Base-by-base conservation (phyloP, 2,113 vertebrate genomes). In the Pseudopipra pipra region DNA sequence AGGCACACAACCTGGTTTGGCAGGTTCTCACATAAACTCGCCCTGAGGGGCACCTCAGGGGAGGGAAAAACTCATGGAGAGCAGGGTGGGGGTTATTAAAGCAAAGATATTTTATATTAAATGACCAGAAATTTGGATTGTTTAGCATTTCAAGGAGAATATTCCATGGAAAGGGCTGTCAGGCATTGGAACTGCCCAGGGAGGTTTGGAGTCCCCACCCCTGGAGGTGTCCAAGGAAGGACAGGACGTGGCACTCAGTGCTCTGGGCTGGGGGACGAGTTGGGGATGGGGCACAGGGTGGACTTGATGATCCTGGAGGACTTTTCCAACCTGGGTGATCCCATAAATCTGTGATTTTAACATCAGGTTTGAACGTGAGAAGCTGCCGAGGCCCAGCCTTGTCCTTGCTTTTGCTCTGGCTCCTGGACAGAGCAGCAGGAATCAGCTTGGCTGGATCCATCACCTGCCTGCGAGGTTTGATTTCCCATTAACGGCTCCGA, bases 71-170 rank as follows among this genome's bases (percentile, higher is more conserved):
- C 4, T n/a, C 46, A 8, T 9, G 23, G 13, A 80, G n/a, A 20
- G 9, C 56, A 30, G 49, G 1, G 0, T 4, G 5, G 59, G 35
- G 52, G 15, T 85, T 46, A 35, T 19, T 35, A 28, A 83, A 90
- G 33, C 56, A 14, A 52, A 46, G 33, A 8, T 0, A 0, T 43
- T 65, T 46, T n/a, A 3, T 31, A 12, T 44, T 51, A 66, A 37
- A 28, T 0, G 0, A 12, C 4, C n/a, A 41, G 46, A 39, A 62
- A 54, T 19, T 19, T 14, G 8, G 5, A 7, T 18, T 33, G 24
- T 12, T 75, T 17, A 1, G 83, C 1, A 37, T 39, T 58, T 73
- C 5, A 15, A 58, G 44, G 27, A 68, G 28, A 65, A 25, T 8
- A 61, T 71, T 89, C 80, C 15, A 0, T 66, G 51, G 62, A 18